A percentile compares a stretch with the other conserved stretches of the same genome.
phyloP scores from a whole-genome alignment of 2,797 vertebrate genomes.

The Tokudaia tokunoshimensis region DNA sequence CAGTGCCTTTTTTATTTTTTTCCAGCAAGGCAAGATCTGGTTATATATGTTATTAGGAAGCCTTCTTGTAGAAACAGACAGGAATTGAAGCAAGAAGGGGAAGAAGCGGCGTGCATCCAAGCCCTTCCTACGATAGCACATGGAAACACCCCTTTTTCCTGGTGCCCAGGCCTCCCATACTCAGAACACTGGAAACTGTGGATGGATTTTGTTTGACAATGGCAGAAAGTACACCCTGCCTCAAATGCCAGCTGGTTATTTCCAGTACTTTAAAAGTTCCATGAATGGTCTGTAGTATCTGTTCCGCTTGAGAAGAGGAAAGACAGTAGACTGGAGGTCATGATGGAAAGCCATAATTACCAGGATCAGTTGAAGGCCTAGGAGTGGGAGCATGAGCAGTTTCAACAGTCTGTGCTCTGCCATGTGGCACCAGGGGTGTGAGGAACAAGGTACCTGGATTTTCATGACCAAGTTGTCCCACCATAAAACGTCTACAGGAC shows the following conservation, averaged over 20 bases:
- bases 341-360: background rate
- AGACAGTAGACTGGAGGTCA: slow-evolving; percentile 9
- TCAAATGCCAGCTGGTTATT: slow-evolving; percentile 66
- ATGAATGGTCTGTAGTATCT: slow-evolving; percentile 8
- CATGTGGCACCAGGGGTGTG: background rate
- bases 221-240: slow-evolving; percentile 56
- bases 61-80: slow-evolving; percentile 1
- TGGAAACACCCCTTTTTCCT: slow-evolving; percentile 46
- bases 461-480: background rate
- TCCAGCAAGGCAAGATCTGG: background rate
- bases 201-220: slow-evolving; percentile 80
- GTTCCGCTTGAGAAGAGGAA: slow-evolving; percentile 39
- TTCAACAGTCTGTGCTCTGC: background rate
- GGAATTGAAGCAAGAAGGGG: background rate
- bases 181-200: slow-evolving; percentile 50
- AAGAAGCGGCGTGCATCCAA: background rate
- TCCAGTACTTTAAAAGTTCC: slow-evolving; percentile 62
- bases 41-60: background rate
- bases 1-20: background rate
- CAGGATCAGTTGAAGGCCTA: background rate
- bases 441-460: background rate
- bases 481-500: background rate
- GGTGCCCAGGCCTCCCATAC: slow-evolving; percentile 20
- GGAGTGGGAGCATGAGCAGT: background rate
- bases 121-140: background rate